A percentile compares a stretch with the other conserved stretches of the same genome.
These are phyloP conservation scores for Notolabrus celidotus DNA, from an alignment of 2,797 vertebrate genomes.

Conservation along the genomic window DNA sequence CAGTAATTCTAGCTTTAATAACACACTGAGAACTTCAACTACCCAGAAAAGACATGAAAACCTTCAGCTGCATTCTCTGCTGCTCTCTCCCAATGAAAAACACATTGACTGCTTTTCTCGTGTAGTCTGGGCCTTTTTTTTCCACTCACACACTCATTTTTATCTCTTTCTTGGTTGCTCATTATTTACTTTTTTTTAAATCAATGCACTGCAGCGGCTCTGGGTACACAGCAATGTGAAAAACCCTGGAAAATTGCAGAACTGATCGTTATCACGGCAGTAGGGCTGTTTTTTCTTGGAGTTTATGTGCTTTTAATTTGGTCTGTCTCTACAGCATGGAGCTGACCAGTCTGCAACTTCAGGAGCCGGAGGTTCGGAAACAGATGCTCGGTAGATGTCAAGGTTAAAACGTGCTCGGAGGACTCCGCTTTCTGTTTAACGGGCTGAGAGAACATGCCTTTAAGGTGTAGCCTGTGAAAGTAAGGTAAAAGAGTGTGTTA, in stretches of 20 bases:
- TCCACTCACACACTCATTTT: constrained; percentile 11
- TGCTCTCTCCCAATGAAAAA: constrained; percentile 21
- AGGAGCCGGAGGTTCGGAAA: constrained; percentile 39
- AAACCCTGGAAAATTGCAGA: constrained; percentile 48
- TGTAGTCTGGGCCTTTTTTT: constrained; percentile 10
- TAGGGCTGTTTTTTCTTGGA: constrained; percentile 37
- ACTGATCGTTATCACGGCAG: constrained; percentile 50
- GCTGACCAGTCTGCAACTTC: constrained; percentile 47
- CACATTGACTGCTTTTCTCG: constrained; percentile 18
- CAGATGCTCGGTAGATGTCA: constrained; percentile 73
- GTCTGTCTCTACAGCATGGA: constrained; percentile 43
- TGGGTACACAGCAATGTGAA: constrained; percentile 21
- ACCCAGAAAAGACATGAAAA: constrained; percentile 15
- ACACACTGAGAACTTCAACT: constrained; percentile 12
- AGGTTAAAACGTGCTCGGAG: constrained; percentile 53
- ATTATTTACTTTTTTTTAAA: constrained; percentile 52
- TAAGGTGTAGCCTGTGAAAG: constrained; percentile 42
- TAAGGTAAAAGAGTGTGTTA: background rate
- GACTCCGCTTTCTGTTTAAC: constrained; percentile 69
- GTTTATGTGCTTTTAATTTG: constrained; percentile 58
- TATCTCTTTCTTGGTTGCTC: constrained; percentile 21
- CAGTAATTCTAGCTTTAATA: constrained; percentile 10
- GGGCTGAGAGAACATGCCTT: constrained; percentile 55
- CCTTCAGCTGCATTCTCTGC: background rate
- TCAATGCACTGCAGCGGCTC: constrained; percentile 25